Evolutionary conservation across 2,797 vertebrate genomes (phyloP).

Genomic region (Lagocephalus sceleratus): DNA sequence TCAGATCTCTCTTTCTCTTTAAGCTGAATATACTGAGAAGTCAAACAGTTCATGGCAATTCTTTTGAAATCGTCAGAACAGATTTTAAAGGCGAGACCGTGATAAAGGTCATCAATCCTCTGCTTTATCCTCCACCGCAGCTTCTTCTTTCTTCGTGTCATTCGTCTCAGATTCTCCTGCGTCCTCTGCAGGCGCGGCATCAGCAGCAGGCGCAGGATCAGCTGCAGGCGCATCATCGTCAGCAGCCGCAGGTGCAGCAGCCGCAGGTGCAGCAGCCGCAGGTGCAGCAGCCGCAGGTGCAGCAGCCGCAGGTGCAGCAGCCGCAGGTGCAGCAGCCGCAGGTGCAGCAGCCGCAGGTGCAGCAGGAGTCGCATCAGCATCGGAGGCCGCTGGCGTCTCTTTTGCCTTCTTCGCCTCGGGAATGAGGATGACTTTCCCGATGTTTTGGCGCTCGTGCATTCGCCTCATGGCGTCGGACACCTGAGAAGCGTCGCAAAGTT

Average conservation of each 20-base stretch:
- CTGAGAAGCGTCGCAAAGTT: conserved; percentile 32
- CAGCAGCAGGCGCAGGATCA: conserved; percentile 74
- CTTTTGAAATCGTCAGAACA: neutral
- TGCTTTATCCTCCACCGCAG: conserved; percentile 60
- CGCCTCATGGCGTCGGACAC: conserved; percentile 72
- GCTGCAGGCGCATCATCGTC: no score
- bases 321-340: no score
- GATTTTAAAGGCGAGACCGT: no score
- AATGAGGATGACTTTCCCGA: conserved; percentile 89
- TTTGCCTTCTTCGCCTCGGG: conserved; percentile 80
- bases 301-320: no score
- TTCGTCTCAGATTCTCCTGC: conserved; percentile 55
- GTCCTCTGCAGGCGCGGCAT: conserved; percentile 72
- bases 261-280: no score
- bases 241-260: conserved; percentile 47
- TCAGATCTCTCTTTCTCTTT: conserved; percentile 2
- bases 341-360: no score
- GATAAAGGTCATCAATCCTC: conserved; percentile 50
- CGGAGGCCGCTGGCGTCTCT: conserved; percentile 52
- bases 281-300: no score
- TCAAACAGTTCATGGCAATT: conserved; percentile 25
- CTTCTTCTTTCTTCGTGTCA: conserved; percentile 38
- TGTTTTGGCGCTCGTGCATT: conserved; percentile 74
- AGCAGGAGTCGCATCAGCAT: conserved; percentile 32
- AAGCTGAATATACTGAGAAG: conserved; percentile 38